Evolutionary conservation across 2,113 vertebrate genomes (phyloP).

Genomic region (Balaeniceps rex): DNA sequence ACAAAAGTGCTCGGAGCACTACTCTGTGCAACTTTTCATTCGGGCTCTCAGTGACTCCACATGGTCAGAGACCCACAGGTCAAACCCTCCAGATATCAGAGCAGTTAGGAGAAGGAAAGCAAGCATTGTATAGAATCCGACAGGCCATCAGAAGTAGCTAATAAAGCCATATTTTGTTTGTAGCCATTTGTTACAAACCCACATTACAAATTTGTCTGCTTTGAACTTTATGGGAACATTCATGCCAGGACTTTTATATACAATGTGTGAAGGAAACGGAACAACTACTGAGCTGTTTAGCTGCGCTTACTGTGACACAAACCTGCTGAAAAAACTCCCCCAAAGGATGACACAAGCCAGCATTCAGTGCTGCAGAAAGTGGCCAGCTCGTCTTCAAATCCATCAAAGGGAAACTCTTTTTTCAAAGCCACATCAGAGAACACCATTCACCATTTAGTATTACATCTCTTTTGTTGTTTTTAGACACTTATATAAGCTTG

Average conservation of each 20-base stretch:
- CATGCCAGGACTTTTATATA: slow-evolving; percentile 36
- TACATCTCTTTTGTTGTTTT: slow-evolving; percentile 46
- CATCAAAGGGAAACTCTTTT: slow-evolving; percentile 28
- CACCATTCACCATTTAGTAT: slow-evolving; percentile 27
- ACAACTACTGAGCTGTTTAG: slow-evolving; percentile 55
- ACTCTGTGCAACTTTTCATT: slow-evolving; percentile 7
- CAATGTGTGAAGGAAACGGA: slow-evolving; percentile 50
- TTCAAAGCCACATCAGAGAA: slow-evolving; percentile 36
- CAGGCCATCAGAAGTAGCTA: slow-evolving; percentile 58
- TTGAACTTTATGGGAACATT: slow-evolving; percentile 58
- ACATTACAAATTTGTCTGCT: slow-evolving; percentile 52
- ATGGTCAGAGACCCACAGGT: slow-evolving; percentile 43
- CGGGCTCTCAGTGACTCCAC: slow-evolving; percentile 26
- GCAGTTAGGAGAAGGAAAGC: slow-evolving; percentile 27
- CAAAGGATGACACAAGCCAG: slow-evolving; percentile 28
- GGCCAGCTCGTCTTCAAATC: slow-evolving; percentile 10
- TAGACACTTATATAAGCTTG: slow-evolving; percentile 11
- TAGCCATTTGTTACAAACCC: slow-evolving; percentile 44
- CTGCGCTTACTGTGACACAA: slow-evolving; percentile 16
- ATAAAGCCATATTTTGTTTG: slow-evolving; percentile 72
- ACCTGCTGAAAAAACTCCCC: slow-evolving; percentile 16
- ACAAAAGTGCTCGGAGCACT: slow-evolving; percentile 20
- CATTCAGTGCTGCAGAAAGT: slow-evolving; percentile 16
- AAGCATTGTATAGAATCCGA: slow-evolving; percentile 45
- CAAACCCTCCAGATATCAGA: slow-evolving; percentile 43